Evolutionary conservation across 2,113 vertebrate genomes (phyloP).

Genomic region (Tor tambroides): DNA sequence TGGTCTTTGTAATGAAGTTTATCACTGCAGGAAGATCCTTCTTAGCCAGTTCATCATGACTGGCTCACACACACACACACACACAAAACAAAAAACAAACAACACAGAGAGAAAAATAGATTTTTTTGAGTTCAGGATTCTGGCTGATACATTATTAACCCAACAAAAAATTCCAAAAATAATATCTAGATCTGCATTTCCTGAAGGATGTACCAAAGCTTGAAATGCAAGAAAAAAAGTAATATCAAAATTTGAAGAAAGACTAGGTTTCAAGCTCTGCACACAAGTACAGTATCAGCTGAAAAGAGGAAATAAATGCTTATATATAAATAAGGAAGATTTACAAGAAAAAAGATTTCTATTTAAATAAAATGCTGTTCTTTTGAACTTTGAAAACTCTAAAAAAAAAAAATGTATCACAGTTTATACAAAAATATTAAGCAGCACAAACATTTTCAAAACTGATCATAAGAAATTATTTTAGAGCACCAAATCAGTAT

Average conservation of each 20-base stretch:
- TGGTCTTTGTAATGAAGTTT: slow-evolving; percentile 84
- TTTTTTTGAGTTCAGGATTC: not conserved
- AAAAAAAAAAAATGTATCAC: not conserved
- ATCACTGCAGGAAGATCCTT: slow-evolving; percentile 89
- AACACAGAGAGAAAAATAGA: slow-evolving; percentile 46
- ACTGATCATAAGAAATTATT: not conserved
- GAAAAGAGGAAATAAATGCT: not conserved
- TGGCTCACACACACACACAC: slow-evolving; percentile 58
- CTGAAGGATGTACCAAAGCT: not conserved
- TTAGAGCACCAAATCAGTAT: not conserved
- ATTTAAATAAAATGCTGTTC: not conserved
- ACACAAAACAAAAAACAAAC: slow-evolving; percentile 61
- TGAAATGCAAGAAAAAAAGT: not conserved
- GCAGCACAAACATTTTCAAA: not conserved
- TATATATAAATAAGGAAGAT: not conserved
- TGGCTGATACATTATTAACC: not conserved
- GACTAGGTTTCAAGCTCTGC: not conserved
- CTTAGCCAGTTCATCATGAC: slow-evolving; percentile 90
- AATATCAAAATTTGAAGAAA: not conserved
- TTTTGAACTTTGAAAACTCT: not conserved
- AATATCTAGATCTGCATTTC: not conserved
- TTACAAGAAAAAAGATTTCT: not conserved
- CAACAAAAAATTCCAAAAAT: not conserved
- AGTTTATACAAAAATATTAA: not conserved
- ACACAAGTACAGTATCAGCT: not conserved